Conservation (phyloP, 2,113 vertebrate species). For the Oxyura jamaicensis region DNA sequence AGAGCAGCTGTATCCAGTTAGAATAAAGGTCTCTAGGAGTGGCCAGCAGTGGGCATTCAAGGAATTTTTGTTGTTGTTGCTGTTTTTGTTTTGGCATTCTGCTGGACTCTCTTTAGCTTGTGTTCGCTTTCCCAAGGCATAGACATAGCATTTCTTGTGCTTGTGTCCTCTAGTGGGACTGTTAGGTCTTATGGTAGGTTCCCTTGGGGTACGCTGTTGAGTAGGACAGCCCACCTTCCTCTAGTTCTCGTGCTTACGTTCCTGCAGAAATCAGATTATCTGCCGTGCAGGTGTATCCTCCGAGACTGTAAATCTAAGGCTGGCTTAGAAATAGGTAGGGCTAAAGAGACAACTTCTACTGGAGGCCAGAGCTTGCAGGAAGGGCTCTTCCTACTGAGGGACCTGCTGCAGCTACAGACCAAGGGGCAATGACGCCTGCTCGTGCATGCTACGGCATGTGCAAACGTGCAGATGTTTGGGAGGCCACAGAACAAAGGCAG, state of each 20-base stretch:
- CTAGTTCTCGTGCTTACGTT: not conserved
- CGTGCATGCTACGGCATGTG: rapidly evolving
- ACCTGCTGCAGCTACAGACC: not conserved
- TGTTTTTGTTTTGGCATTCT: not conserved
- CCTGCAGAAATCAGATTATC: not conserved
- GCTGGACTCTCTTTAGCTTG: not conserved
- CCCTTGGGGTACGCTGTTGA: not conserved
- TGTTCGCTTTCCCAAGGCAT: not conserved
- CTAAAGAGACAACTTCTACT: not conserved
- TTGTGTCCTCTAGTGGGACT: not conserved
- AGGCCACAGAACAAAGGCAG: not conserved
- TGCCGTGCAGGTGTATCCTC: not conserved
- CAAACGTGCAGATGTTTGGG: slow-evolving; percentile 10
- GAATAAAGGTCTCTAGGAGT: not conserved
- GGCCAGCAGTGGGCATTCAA: not conserved
- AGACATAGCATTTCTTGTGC: not conserved
- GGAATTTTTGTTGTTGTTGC: not conserved
- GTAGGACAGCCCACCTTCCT: not conserved
- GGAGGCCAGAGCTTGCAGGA: not conserved
- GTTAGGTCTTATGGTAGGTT: not conserved
- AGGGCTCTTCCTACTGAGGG: not conserved
- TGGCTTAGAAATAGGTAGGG: not conserved
- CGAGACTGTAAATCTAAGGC: not conserved
- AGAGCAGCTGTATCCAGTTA: slow-evolving; percentile 19
- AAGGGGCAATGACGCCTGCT: not conserved